Evolutionary conservation across 1,140 invertebrate genomes (phyloP), one percentile per base, ranked within the genome.

Genomic region (Hypothenemus hampei): DNA sequence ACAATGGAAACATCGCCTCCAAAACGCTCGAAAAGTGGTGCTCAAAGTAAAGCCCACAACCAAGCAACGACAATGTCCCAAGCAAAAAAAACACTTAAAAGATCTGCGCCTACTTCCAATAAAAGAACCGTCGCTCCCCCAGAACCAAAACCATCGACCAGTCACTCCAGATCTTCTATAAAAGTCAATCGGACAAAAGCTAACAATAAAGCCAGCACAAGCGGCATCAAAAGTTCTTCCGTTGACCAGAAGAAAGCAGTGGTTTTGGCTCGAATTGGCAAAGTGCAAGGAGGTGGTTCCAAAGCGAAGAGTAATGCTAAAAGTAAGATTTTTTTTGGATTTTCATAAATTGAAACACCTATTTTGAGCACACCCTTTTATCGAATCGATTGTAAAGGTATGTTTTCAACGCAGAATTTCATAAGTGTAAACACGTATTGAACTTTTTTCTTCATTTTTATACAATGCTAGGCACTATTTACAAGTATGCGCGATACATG

Each of bases 191-290:
- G n/a, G n/a, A n/a, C n/a, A n/a, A n/a, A n/a, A n/a, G n/a, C n/a
- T 16, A n/a, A 26, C 44, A 37, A 16, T 16, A 37, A 59, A 21
- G 44, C 47, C 7, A 60, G 57, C 53, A 49, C 41, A 26, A 60
- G 58, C 50, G 26, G 48, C 22, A n/a, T n/a, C n/a, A n/a, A n/a
- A n/a, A 65, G 60, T 58, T 61, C 70, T 1, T 59, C 67, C 1
- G 64, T 71, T 16, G 68, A 72, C 56, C 63, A 67, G 52, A 72
- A 72, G 53, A 72, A 72, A 57, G 70, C 70, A 0, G 65, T 63
- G 31, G 65, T 68, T 10, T 55, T 69, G 22, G 71, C 69, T 1
- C 71, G 69, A 60, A 66, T 70, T 40, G 68, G 66, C 6, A 65
- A 60, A 51, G 44, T 59, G 15, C 15, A 57, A 7, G 35, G 59